These are phyloP conservation scores for Xenopus petersii DNA, from an alignment of 2,797 vertebrate species.

Conservation along the genomic window DNA sequence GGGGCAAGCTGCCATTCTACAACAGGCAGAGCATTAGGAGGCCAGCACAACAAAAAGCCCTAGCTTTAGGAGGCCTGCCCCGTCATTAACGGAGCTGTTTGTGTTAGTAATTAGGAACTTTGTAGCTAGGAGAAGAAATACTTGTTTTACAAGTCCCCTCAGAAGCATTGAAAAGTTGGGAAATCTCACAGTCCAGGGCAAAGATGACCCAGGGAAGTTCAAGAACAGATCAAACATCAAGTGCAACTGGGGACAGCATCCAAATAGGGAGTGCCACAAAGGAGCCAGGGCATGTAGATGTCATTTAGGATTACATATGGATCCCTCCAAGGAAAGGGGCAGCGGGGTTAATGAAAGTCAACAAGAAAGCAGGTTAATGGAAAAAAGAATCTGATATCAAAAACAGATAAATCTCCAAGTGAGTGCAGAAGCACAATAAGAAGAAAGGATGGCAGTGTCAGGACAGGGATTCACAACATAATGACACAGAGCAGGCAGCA, in stretches of 20 bases:
- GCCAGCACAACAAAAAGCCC: constrained; percentile 59
- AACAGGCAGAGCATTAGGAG: constrained; percentile 73
- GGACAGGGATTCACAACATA: constrained; percentile 84
- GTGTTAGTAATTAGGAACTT: constrained; percentile 96
- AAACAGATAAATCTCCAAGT: constrained; percentile 96
- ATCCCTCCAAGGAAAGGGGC: constrained; percentile 85
- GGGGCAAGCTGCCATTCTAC: constrained; percentile 84
- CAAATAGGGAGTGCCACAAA: constrained; percentile 65
- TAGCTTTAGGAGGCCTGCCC: constrained; percentile 70
- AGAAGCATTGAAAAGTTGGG: constrained; percentile 71
- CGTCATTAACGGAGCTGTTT: constrained; percentile 87
- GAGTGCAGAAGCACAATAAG: constrained; percentile 82
- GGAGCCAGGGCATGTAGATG: constrained; percentile 59
- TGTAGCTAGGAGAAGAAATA: constrained; percentile 77
- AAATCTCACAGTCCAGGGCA: constrained; percentile 72
- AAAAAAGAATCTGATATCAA: constrained; percentile 97
- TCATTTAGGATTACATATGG: constrained; percentile 86
- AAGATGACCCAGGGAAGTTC: constrained; percentile 90
- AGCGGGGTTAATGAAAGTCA: constrained; percentile 94
- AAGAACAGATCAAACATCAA: constrained; percentile 97
- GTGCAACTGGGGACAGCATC: constrained; percentile 81
- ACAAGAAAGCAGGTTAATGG: constrained; percentile 92
- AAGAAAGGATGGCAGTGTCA: constrained; percentile 82
- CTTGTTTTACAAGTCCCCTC: constrained; percentile 71
- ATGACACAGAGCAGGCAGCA: constrained; percentile 72